Evolutionary conservation across 2,888 invertebrate species (phyloP), one percentile per base, ranked within the genome.

Genomic region (Phortica okadai): DNA sequence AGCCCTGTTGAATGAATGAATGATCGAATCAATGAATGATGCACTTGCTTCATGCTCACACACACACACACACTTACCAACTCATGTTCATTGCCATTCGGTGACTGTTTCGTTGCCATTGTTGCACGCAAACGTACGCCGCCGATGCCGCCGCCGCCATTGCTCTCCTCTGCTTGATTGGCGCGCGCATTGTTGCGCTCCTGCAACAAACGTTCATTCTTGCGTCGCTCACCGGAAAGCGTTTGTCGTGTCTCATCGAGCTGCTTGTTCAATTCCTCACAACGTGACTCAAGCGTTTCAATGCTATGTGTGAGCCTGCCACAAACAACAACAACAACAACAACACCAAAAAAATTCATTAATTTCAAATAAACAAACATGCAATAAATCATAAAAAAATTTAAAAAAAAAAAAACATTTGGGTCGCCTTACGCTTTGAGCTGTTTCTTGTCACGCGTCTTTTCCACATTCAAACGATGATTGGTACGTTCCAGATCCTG

Each of bases 401-500:
- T 1, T 45, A 45, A 45, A 8, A 45, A 45, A 45, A 45, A 1
- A 45, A 8, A 45, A 45, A 21, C 6, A 1, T 59, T 16, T 7
- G 16, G 21, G 33, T n/a, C 41, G 56, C 83, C 90, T 89, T 91
- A 97, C 96, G 94, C 95, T 92, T 97, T 97, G 82, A 97, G 95
- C 90, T 96, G 95, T 91, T 97, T 98, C 92, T 97, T 98, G 90
- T 97, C 97, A 74, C 94, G 93, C 64, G 95, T 93, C 91, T 95
- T 95, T 89, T 98, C 97, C 83, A 96, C 93, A 56, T 94, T 94
- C 72, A 98, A 93, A 85, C 96, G 94, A 91, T 97, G 96, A 92
- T 98, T 98, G 80, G 95, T 95, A 77, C 96, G 94, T 92, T 98
- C 98, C 90, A 98, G 93, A 88, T 98, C 98, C 90, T 97, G 97